These are phyloP conservation scores for Drosophila buzzatii DNA, from an alignment of 2,888 invertebrate genomes.

Conservation along the genomic window DNA sequence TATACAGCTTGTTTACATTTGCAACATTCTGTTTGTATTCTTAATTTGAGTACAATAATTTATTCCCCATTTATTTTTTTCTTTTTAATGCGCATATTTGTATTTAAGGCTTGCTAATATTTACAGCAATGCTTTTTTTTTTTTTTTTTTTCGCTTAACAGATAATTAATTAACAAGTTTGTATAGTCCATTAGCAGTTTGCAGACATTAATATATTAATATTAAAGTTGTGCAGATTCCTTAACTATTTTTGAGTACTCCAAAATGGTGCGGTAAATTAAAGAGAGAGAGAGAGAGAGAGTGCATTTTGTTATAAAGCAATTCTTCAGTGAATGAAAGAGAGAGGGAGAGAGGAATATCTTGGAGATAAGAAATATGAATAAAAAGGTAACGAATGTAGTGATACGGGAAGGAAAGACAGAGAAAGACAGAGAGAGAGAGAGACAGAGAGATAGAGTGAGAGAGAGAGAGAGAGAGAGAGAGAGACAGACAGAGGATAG, in stretches of 20 bases:
- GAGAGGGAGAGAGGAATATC: not conserved
- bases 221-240: not conserved
- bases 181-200: not conserved
- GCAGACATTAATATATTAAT: not conserved
- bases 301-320: too few species aligned
- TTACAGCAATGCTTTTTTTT: not conserved
- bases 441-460: not conserved
- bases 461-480: not conserved
- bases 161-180: slow-evolving; percentile 10
- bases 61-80: slow-evolving; percentile 14
- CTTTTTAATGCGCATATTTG: not conserved
- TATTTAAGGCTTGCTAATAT: slow-evolving; percentile 1
- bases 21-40: slow-evolving; percentile 47
- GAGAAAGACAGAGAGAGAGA: not conserved
- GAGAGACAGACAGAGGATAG: not conserved
- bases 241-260: too few species aligned
- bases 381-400: too few species aligned
- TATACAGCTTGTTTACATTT: slow-evolving; percentile 34
- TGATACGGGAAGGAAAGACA: too few species aligned
- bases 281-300: too few species aligned
- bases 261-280: too few species aligned
- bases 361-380: too few species aligned
- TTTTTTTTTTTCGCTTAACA: not conserved
- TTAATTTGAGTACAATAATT: slow-evolving; percentile 61
- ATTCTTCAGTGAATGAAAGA: not conserved